Percentiles rank a stretch among this genome's conserved stretches.
Evolutionary conservation across 2,888 invertebrate species (phyloP).

Genomic region (Agonopterix arenella): DNA sequence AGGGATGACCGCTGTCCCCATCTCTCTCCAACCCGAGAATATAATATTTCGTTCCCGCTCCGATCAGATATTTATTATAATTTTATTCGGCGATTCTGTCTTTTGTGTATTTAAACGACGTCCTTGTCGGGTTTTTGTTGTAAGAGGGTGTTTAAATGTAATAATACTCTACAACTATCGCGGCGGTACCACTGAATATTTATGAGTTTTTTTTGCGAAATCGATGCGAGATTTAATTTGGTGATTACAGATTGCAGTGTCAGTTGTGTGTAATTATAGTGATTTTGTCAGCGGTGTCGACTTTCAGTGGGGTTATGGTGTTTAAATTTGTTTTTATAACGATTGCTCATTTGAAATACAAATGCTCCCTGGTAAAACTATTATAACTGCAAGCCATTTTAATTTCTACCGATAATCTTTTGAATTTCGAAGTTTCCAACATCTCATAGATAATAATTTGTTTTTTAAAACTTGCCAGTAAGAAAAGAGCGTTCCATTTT

Average conservation of each 20-base stretch:
- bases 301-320: conserved; percentile 9
- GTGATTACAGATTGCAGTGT: conserved; percentile 46
- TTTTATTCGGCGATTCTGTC: conserved; percentile 66
- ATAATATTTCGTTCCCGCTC: conserved; percentile 27
- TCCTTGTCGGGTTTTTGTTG: conserved; percentile 47
- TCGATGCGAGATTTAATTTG: conserved; percentile 44
- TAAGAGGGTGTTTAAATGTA: conserved; percentile 50
- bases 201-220: conserved; percentile 49
- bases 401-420: too few relatives aligned
- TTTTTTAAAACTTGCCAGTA: background rate
- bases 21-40: conserved; percentile 17
- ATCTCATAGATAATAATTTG: background rate
- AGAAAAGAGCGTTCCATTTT: background rate
- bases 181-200: conserved; percentile 48
- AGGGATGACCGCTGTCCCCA: conserved; percentile 6
- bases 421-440: too few relatives aligned
- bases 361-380: too few relatives aligned
- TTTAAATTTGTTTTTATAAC: too few relatives aligned
- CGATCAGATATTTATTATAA: conserved; percentile 67
- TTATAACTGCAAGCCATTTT: too few relatives aligned
- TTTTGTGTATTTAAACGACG: conserved; percentile 67
- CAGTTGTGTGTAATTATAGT: conserved; percentile 59
- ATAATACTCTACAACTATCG: conserved; percentile 29
- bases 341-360: too few relatives aligned
- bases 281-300: conserved; percentile 18